Evolutionary conservation across 2,888 invertebrate species (phyloP).

Genomic region (Dicranocentrus wangi): DNA sequence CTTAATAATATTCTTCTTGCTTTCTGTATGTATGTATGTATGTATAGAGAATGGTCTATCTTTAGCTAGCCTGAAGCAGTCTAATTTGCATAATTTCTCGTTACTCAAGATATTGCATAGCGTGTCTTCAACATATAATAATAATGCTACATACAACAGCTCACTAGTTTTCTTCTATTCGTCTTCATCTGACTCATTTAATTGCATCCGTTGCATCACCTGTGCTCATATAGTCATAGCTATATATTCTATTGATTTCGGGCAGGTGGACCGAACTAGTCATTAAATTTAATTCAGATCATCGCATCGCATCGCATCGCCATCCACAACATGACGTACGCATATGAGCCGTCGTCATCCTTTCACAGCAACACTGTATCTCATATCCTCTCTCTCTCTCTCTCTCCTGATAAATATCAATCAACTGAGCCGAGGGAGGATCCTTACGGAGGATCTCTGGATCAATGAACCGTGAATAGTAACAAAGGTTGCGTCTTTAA

Average conservation of each 20-base stretch:
- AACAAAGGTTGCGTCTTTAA: too few relatives aligned
- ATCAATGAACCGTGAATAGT: slow-evolving; percentile 6
- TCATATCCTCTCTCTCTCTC: too few relatives aligned
- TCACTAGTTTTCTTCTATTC: neutral
- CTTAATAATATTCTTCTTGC: too few relatives aligned
- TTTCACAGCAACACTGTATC: too few relatives aligned
- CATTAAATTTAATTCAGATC: slow-evolving; percentile 16
- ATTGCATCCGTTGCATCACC: slow-evolving; percentile 46
- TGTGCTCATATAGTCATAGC: neutral
- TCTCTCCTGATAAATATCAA: too few relatives aligned
- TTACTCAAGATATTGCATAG: slow-evolving; percentile 23
- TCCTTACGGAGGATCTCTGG: too few relatives aligned
- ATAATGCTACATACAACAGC: neutral
- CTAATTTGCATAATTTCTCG: slow-evolving; percentile 55
- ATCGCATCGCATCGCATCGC: too few relatives aligned
- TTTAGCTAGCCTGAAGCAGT: slow-evolving; percentile 33
- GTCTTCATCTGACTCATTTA: slow-evolving; percentile 46
- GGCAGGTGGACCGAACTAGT: neutral
- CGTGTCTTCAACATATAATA: neutral
- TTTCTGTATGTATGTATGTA: too few relatives aligned
- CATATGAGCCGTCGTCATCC: too few relatives aligned
- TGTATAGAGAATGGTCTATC: too few relatives aligned
- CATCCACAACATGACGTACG: neutral
- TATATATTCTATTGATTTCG: slow-evolving; percentile 10
- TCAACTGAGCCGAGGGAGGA: too few relatives aligned